Percentiles rank a stretch among this genome's conserved stretches.
phyloP scores from a whole-genome alignment of 2,797 vertebrate species.

The Lepidocolaptes lacrymiger region DNA sequence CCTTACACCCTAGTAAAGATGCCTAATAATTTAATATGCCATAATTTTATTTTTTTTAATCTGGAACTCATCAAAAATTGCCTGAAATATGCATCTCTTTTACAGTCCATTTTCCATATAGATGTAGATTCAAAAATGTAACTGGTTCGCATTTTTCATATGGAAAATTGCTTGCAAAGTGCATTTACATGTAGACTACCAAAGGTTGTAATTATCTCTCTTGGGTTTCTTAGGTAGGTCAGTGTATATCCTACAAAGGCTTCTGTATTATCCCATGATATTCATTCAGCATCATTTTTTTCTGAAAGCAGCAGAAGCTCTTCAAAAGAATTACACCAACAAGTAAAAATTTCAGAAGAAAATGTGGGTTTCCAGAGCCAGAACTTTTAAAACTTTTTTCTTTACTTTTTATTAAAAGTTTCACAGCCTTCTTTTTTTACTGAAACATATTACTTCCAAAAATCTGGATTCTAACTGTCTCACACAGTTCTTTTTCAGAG shows the following conservation, averaged over 20 bases:
- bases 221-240: constrained; percentile 19
- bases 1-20: constrained; percentile 60
- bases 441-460: background rate
- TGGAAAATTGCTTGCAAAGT: background rate
- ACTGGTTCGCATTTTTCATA: constrained; percentile 13
- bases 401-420: background rate
- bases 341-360: background rate
- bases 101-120: constrained; percentile 28
- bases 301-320: background rate
- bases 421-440: background rate
- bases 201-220: constrained; percentile 15
- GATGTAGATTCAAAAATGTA: constrained; percentile 34
- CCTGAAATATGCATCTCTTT: constrained; percentile 47
- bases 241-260: constrained; percentile 4
- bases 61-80: constrained; percentile 52
- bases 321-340: background rate
- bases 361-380: background rate
- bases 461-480: background rate
- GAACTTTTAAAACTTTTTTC: background rate
- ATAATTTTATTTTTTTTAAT: constrained; percentile 36
- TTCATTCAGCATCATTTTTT: background rate
- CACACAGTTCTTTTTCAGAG: background rate
- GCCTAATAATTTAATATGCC: constrained; percentile 70
- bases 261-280: background rate
- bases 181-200: background rate